A percentile compares a stretch with the other conserved stretches of the same genome.
Conservation (phyloP, 1,140 invertebrate genomes). For the Episyrphus balteatus region DNA sequence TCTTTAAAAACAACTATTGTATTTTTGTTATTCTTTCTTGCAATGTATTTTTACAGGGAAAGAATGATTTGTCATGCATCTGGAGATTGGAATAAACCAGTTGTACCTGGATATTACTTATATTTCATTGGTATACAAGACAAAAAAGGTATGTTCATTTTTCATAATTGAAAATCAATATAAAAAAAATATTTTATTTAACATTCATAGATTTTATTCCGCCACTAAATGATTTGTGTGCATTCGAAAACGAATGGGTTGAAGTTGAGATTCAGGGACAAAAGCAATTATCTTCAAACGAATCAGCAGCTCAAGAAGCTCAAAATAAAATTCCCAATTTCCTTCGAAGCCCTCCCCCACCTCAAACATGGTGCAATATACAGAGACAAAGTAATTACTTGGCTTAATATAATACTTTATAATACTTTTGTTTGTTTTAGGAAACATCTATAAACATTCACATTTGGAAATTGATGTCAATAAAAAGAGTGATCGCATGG, state of each 20-base stretch:
- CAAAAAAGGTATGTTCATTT: slow-evolving; percentile 35
- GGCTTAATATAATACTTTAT: neutral
- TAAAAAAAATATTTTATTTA: slow-evolving; percentile 15
- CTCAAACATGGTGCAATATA: slow-evolving; percentile 27
- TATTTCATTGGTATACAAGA: slow-evolving; percentile 69
- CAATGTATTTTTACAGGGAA: too few species aligned
- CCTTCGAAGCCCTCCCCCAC: slow-evolving; percentile 19
- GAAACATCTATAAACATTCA: slow-evolving; percentile 62
- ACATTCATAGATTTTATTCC: slow-evolving; percentile 44
- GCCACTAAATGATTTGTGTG: slow-evolving; percentile 57
- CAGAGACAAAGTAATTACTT: slow-evolving; percentile 16
- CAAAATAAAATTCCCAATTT: slow-evolving; percentile 30
- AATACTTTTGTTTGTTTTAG: slow-evolving; percentile 12
- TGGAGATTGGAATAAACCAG: slow-evolving; percentile 66
- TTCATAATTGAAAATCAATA: too few species aligned
- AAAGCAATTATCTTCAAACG: slow-evolving; percentile 24
- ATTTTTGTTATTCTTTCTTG: slow-evolving; percentile 30
- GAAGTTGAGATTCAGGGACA: slow-evolving; percentile 64
- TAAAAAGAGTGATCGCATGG: slow-evolving; percentile 79
- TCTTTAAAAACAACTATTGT: too few species aligned
- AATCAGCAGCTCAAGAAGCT: slow-evolving; percentile 14
- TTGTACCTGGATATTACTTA: slow-evolving; percentile 85
- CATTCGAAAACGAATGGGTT: slow-evolving; percentile 82
- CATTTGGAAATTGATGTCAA: slow-evolving; percentile 80
- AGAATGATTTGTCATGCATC: slow-evolving; percentile 84